Percentiles rank a stretch among this genome's conserved stretches.
phyloP scores from a whole-genome alignment of 2,113 vertebrate genomes.

The Oryzias curvinotus region DNA sequence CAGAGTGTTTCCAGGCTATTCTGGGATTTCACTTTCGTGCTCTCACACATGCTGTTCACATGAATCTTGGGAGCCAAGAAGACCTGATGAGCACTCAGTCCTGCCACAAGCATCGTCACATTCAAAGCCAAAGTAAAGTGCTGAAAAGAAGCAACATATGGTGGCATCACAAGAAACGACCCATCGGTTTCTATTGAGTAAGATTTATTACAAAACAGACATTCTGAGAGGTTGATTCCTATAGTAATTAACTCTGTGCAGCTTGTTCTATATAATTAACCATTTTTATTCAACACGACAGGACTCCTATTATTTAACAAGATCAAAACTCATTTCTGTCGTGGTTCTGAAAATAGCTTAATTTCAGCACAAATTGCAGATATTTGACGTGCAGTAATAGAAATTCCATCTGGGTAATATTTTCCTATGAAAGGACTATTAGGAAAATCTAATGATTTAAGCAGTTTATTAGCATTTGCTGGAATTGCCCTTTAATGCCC shows the following conservation, averaged over 20 bases:
- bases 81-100: constrained; percentile 13
- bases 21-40: constrained; percentile 38
- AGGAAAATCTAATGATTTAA: not conserved
- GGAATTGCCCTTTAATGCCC: constrained; percentile 18
- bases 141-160: not conserved
- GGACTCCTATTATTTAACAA: too few species aligned
- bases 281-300: constrained; percentile 25
- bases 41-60: constrained; percentile 33
- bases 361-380: constrained; percentile 7
- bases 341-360: too few species aligned
- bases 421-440: not conserved
- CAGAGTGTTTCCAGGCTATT: constrained; percentile 53
- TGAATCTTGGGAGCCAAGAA: constrained; percentile 33
- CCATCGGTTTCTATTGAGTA: not conserved
- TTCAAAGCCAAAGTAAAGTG: not conserved
- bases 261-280: constrained; percentile 14
- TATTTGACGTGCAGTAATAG: not conserved
- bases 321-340: too few species aligned
- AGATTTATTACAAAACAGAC: constrained; percentile 9
- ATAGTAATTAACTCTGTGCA: constrained; percentile 1
- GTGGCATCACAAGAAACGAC: not conserved
- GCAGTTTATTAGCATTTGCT: constrained; percentile 2
- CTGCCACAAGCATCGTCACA: constrained; percentile 3
- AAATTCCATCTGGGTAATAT: not conserved
- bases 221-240: not conserved